These are phyloP conservation scores for Macaca nemestrina DNA, from an alignment of 2,113 vertebrate species.

Conservation along the genomic window DNA sequence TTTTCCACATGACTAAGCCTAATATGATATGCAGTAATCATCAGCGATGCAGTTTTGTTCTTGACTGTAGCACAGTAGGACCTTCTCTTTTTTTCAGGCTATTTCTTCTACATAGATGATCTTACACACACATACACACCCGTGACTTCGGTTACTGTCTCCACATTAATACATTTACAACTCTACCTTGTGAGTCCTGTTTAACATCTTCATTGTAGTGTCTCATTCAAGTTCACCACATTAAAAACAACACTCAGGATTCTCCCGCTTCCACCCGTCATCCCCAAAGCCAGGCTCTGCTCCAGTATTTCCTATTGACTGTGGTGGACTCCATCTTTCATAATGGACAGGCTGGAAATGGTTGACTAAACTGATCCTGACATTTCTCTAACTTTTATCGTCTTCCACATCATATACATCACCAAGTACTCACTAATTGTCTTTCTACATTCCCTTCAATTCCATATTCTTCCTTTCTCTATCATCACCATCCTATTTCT, in stretches of 20 bases:
- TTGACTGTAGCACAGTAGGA: not conserved
- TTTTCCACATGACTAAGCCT: not conserved
- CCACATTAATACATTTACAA: not conserved
- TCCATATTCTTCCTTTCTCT: not conserved
- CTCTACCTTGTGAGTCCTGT: not conserved
- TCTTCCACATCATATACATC: not conserved
- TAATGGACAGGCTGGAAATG: not conserved
- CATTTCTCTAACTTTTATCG: not conserved
- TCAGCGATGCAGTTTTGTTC: not conserved
- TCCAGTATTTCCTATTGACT: not conserved
- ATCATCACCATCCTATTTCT: not conserved
- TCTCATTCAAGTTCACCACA: not conserved
- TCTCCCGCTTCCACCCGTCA: not conserved
- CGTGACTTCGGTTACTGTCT: not conserved
- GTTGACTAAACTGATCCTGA: not conserved
- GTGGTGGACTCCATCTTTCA: not conserved
- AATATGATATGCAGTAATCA: not conserved
- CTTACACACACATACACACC: too few relatives aligned
- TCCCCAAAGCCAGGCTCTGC: not conserved
- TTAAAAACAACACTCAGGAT: not conserved
- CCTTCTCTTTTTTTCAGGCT: not conserved
- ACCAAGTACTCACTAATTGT: not conserved
- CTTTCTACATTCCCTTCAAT: not conserved
- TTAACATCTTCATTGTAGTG: not conserved
- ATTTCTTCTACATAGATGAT: not conserved